phyloP scores from a whole-genome alignment of 2,797 vertebrate species.

The Anas flavirostris region DNA sequence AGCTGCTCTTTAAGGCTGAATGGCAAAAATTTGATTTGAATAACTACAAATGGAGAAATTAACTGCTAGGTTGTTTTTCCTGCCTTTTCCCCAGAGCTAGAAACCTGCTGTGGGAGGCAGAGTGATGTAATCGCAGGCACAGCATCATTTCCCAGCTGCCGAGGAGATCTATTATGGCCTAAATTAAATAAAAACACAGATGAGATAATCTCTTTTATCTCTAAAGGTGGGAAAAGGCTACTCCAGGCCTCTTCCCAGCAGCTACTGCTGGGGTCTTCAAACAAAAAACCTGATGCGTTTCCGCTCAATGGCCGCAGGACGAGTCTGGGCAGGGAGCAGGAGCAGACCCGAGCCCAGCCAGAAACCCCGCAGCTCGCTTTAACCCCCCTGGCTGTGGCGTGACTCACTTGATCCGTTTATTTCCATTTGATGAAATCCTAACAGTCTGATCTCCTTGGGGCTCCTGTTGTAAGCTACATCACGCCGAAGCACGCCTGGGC shows the following conservation, averaged over 20 bases:
- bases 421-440: neutral
- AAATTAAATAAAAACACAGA: slow-evolving; percentile 81
- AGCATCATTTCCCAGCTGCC: slow-evolving; percentile 76
- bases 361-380: neutral
- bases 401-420: neutral
- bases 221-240: slow-evolving; percentile 71
- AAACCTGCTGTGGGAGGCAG: slow-evolving; percentile 71
- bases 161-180: slow-evolving; percentile 77
- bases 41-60: slow-evolving; percentile 77
- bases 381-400: neutral
- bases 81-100: slow-evolving; percentile 60
- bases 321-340: neutral
- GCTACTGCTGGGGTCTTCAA: slow-evolving; percentile 7
- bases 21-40: slow-evolving; percentile 76
- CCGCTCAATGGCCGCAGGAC: neutral
- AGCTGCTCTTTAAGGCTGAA: slow-evolving; percentile 67
- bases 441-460: neutral
- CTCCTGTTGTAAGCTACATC: neutral
- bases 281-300: neutral
- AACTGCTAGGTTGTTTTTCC: slow-evolving; percentile 71
- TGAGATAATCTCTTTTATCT: slow-evolving; percentile 76
- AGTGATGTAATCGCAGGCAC: slow-evolving; percentile 75
- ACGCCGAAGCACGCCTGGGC: neutral
- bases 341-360: neutral
- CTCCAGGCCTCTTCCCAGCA: slow-evolving; percentile 61